Evolutionary conservation across 2,888 invertebrate species (phyloP).

Genomic region (Fabriciana adippe): DNA sequence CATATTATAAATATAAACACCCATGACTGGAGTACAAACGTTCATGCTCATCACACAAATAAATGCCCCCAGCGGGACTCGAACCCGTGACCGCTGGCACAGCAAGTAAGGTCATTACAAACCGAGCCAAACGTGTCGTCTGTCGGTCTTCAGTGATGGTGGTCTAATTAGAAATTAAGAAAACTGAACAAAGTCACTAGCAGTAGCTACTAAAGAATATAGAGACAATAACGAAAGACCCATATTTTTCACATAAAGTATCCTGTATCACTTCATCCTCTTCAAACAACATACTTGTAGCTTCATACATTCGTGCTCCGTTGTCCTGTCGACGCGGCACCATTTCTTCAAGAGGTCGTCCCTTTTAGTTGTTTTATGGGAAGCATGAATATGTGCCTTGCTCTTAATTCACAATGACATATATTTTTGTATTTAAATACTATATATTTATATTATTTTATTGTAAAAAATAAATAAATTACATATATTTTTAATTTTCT

Average conservation of each 20-base stretch:
- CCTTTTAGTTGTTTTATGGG: slow-evolving; percentile 28
- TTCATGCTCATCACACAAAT: no score
- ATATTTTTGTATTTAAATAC: slow-evolving; percentile 1
- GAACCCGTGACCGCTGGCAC: no score
- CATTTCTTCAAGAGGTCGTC: slow-evolving; percentile 39
- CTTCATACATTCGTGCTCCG: slow-evolving; percentile 14
- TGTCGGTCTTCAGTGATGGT: no score
- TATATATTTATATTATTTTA: background rate
- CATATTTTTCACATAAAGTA: slow-evolving; percentile 15
- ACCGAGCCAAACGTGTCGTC: no score
- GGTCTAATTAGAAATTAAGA: no score
- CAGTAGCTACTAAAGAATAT: background rate
- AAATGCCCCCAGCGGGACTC: no score
- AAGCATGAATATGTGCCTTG: slow-evolving; percentile 10
- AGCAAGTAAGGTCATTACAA: no score
- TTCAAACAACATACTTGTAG: slow-evolving; percentile 23
- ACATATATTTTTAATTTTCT: no score
- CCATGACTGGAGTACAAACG: no score
- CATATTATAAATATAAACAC: no score
- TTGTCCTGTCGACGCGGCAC: slow-evolving; percentile 46
- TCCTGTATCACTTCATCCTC: slow-evolving; percentile 29
- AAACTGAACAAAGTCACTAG: background rate
- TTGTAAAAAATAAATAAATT: no score
- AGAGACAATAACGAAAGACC: background rate
- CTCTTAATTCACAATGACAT: slow-evolving; percentile 19